phyloP scores from a whole-genome alignment of 2,888 invertebrate genomes.

The Agrotis clavis region DNA sequence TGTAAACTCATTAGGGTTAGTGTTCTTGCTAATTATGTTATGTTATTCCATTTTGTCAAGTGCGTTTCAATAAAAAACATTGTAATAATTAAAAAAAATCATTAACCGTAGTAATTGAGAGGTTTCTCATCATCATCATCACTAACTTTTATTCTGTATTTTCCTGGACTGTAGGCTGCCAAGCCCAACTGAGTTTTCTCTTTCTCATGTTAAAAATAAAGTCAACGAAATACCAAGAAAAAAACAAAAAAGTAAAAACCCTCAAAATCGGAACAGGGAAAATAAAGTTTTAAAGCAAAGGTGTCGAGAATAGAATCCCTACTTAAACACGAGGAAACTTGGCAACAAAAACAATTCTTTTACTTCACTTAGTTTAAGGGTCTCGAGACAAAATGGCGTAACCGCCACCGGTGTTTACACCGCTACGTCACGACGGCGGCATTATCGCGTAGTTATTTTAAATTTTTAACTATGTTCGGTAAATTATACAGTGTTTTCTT shows the following conservation, averaged over 20 bases:
- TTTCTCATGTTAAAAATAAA: neutral
- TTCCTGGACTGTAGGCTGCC: no score
- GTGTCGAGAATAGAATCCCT: slow-evolving; percentile 39
- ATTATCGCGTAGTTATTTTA: slow-evolving; percentile 16
- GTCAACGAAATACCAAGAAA: neutral
- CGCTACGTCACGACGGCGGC: slow-evolving; percentile 14
- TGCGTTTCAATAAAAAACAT: no score
- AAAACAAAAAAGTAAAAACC: neutral
- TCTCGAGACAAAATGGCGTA: slow-evolving; percentile 1
- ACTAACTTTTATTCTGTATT: no score
- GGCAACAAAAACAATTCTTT: slow-evolving; percentile 45
- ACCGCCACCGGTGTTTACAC: slow-evolving; percentile 20
- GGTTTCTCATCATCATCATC: neutral
- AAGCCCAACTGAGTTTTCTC: no score
- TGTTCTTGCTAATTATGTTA: slow-evolving; percentile 45
- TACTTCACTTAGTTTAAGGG: slow-evolving; percentile 7
- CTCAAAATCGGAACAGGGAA: slow-evolving; percentile 22
- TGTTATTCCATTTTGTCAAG: slow-evolving; percentile 5
- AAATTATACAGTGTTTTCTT: slow-evolving; percentile 27
- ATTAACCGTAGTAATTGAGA: neutral
- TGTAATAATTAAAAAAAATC: no score
- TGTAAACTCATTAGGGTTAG: slow-evolving; percentile 48
- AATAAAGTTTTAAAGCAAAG: slow-evolving; percentile 29
- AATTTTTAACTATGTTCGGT: slow-evolving; percentile 20
- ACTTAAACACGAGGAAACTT: slow-evolving; percentile 46